phyloP scores from a whole-genome alignment of 2,797 vertebrate genomes.

The Todus mexicanus region DNA sequence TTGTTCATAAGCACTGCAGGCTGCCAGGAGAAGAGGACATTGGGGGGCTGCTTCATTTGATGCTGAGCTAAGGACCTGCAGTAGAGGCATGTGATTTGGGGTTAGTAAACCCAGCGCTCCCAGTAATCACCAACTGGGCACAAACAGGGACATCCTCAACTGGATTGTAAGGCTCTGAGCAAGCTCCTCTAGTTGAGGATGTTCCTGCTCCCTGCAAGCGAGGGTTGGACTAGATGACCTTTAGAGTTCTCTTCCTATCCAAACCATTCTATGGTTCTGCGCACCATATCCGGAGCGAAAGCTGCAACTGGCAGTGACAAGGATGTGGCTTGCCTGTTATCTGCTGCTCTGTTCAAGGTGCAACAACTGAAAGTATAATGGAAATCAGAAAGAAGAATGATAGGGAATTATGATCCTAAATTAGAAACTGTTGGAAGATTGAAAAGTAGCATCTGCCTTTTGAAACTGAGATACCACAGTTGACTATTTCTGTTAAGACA shows the following conservation, averaged over 20 bases:
- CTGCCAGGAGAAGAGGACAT: background rate
- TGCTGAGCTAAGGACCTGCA: background rate
- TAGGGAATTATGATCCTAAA: background rate
- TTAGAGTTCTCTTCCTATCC: no score
- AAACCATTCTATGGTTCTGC: no score
- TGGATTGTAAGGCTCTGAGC: no score
- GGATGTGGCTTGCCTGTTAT: background rate
- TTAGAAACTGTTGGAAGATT: background rate
- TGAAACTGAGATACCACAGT: background rate
- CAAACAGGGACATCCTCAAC: no score
- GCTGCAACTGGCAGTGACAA: background rate
- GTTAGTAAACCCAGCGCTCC: rapidly evolving
- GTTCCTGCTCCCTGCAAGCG: no score
- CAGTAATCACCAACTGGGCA: background rate
- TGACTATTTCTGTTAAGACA: background rate
- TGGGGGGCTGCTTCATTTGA: background rate
- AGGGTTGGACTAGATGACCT: no score
- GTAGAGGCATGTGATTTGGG: background rate
- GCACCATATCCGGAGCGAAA: background rate
- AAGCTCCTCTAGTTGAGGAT: no score
- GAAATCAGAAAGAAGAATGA: background rate
- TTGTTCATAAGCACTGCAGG: background rate
- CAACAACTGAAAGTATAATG: background rate
- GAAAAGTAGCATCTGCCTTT: background rate
- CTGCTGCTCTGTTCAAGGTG: background rate